Conservation (phyloP, 2,797 vertebrate species). For the Amphiprion clarkii region DNA sequence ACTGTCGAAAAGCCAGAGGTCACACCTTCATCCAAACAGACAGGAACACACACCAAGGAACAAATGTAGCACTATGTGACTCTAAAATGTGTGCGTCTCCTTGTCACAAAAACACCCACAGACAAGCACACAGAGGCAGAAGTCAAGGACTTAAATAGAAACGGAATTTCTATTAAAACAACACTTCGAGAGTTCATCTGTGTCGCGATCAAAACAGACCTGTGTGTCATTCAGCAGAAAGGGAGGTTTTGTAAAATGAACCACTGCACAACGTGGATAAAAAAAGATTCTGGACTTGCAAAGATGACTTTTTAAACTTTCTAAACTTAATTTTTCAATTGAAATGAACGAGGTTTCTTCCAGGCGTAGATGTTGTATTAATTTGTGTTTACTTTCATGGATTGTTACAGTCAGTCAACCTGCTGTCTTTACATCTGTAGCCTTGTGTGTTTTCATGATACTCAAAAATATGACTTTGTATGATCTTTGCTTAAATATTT, state of each 20-base stretch:
- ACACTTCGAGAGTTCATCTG: slow-evolving; percentile 28
- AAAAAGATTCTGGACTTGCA: slow-evolving; percentile 41
- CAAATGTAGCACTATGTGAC: slow-evolving; percentile 5
- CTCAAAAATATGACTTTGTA: too few relatives aligned
- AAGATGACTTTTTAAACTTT: slow-evolving; percentile 31
- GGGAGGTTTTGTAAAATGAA: slow-evolving; percentile 31
- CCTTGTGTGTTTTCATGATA: too few relatives aligned
- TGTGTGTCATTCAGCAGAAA: neutral
- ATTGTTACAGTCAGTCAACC: neutral
- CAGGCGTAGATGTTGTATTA: slow-evolving; percentile 6
- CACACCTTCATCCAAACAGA: slow-evolving; percentile 68
- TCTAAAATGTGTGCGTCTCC: slow-evolving; percentile 25
- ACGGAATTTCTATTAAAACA: slow-evolving; percentile 31
- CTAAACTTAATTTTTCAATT: slow-evolving; percentile 25
- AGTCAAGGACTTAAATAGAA: slow-evolving; percentile 34
- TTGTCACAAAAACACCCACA: slow-evolving; percentile 37
- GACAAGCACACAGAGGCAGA: slow-evolving; percentile 11
- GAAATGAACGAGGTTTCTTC: slow-evolving; percentile 18
- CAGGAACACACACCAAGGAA: slow-evolving; percentile 54
- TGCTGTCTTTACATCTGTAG: too few relatives aligned
- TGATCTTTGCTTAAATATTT: too few relatives aligned
- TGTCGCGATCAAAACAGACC: slow-evolving; percentile 32
- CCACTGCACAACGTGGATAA: slow-evolving; percentile 22
- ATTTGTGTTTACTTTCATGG: slow-evolving; percentile 1
- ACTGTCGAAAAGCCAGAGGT: slow-evolving; percentile 75